Evolutionary conservation across 23 tunicate genomes (phyloP), one percentile per base, ranked within the genome.

Genomic region (Trididemnum miniatum): DNA sequence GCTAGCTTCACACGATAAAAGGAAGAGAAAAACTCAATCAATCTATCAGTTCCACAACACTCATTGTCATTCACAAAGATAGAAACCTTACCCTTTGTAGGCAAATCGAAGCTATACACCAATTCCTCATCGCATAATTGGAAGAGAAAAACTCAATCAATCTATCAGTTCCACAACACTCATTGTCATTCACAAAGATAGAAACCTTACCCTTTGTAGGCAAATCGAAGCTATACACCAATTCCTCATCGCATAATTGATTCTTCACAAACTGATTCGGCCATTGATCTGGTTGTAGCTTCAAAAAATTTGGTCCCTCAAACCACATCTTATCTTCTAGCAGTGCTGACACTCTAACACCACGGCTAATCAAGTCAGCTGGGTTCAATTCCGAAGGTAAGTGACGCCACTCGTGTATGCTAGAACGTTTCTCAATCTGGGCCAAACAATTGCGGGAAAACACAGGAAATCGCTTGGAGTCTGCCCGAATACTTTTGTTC

Each of bases 361-460:
- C 62, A 9, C 88, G 34, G 0, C 59, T 28, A 30, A 78, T 59
- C 25, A 44, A 29, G 40, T 84, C 73, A 23, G 72, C 80, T 0
- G 88, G 84, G 62, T 84, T 84, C 2, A 27, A 35, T 0, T 23
- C 28, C 2, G 82, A 0, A 0, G 51, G 34, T 0, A 84, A 54
- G 59, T 84, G 81, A 26, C 44, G 57, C 67, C 87, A 83, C 2
- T 77, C 59, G n/a, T 76, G 22, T 26, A 60, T 5, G 26, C 62
- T 20, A 31, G 83, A 23, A 1, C 35, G 22, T 4, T 57, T 35
- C 1, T 76, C 33, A 7, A 84, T 84, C n/a, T 51, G 38, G 0
- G 71, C 23, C 7, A 84, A 4, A 15, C 72, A 72, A 1, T 84
- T 84, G 3, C 69, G 20, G 59, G 77, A 60, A 1, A 12, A 84